Evolutionary conservation across 1,140 invertebrate genomes (phyloP).

Genomic region (Cydia splendana): DNA sequence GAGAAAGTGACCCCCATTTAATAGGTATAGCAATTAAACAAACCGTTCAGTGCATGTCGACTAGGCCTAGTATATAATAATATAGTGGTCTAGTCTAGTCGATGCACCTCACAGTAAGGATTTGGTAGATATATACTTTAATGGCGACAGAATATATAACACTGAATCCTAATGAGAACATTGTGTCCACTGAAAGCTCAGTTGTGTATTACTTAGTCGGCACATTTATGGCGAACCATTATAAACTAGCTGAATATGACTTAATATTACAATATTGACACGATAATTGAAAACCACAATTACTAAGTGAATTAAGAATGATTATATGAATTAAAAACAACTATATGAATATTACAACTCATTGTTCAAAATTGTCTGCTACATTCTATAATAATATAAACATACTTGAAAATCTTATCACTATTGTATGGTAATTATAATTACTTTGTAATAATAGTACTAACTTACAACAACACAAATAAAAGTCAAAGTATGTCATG

Average conservation of each 20-base stretch:
- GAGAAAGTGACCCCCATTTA: too few species aligned
- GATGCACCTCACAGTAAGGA: slow-evolving; percentile 34
- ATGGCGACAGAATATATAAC: slow-evolving; percentile 69
- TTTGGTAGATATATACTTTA: slow-evolving; percentile 67
- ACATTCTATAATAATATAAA: slow-evolving; percentile 57
- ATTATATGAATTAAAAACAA: slow-evolving; percentile 51
- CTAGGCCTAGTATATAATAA: background rate
- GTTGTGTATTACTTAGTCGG: slow-evolving; percentile 51
- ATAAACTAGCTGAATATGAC: slow-evolving; percentile 64
- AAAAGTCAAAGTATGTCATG: slow-evolving; percentile 40
- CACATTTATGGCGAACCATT: slow-evolving; percentile 64
- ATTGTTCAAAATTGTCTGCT: slow-evolving; percentile 50
- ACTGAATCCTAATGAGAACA: slow-evolving; percentile 64
- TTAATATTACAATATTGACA: slow-evolving; percentile 70
- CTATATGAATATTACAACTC: slow-evolving; percentile 48
- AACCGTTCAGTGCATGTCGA: slow-evolving; percentile 28
- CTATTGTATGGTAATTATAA: slow-evolving; percentile 51
- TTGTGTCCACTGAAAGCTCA: slow-evolving; percentile 68
- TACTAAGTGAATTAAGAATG: slow-evolving; percentile 47
- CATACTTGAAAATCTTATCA: slow-evolving; percentile 60
- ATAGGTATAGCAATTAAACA: slow-evolving; percentile 34
- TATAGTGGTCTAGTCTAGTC: slow-evolving; percentile 11
- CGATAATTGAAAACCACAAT: slow-evolving; percentile 69
- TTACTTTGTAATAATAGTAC: slow-evolving; percentile 64
- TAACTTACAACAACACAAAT: slow-evolving; percentile 51